These are phyloP conservation scores for Hycleus cichorii DNA, from an alignment of 1,140 invertebrate genomes.

Conservation along the genomic window DNA sequence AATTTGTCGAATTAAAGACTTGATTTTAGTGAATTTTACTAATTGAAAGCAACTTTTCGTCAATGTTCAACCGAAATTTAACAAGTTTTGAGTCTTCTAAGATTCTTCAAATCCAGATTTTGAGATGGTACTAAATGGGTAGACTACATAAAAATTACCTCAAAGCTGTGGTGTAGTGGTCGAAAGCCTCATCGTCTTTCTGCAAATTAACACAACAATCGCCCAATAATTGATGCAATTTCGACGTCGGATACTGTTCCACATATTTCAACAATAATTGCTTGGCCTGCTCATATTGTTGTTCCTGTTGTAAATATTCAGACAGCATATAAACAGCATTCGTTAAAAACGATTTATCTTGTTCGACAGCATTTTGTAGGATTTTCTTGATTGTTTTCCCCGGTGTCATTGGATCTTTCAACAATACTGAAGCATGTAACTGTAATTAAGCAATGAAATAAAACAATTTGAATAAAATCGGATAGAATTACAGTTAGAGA, in stretches of 20 bases:
- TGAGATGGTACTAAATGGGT: too few relatives aligned
- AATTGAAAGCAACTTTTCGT: too few relatives aligned
- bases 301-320: slow-evolving; percentile 55
- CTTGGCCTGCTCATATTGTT: slow-evolving; percentile 51
- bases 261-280: slow-evolving; percentile 55
- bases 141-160: slow-evolving; percentile 33
- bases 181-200: slow-evolving; percentile 63
- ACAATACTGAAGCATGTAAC: slow-evolving; percentile 51
- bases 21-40: too few relatives aligned
- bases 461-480: too few relatives aligned
- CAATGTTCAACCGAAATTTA: too few relatives aligned
- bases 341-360: slow-evolving; percentile 54
- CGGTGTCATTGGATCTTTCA: slow-evolving; percentile 60
- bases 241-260: slow-evolving; percentile 52
- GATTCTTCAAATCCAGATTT: too few relatives aligned
- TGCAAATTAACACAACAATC: slow-evolving; percentile 49
- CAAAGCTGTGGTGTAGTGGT: slow-evolving; percentile 63
- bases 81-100: too few relatives aligned
- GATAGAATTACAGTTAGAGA: slow-evolving; percentile 53
- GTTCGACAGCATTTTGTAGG: slow-evolving; percentile 60
- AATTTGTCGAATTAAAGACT: too few relatives aligned
- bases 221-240: slow-evolving; percentile 63
- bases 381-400: slow-evolving; percentile 49
- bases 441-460: slow-evolving; percentile 19
- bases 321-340: slow-evolving; percentile 62